Evolutionary conservation across 2,113 vertebrate genomes (phyloP).

Genomic region (Rostratula benghalensis): DNA sequence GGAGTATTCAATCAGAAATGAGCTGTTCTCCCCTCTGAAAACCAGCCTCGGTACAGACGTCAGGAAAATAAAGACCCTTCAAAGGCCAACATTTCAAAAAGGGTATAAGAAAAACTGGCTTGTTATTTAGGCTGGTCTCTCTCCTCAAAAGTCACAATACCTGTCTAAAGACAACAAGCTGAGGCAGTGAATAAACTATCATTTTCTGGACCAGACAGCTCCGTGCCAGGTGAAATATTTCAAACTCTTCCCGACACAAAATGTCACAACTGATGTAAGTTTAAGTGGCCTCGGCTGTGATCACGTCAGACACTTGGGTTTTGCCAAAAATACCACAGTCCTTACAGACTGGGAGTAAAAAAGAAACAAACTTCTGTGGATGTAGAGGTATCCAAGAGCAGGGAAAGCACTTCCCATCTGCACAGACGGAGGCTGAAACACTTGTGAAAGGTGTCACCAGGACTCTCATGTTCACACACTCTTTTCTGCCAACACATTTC

Average conservation of each 20-base stretch:
- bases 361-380: neutral
- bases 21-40: neutral
- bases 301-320: neutral
- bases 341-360: neutral
- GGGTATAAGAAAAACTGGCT: slow-evolving; percentile 48
- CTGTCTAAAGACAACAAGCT: slow-evolving; percentile 57
- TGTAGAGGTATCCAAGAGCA: neutral
- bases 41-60: neutral
- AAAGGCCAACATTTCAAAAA: slow-evolving; percentile 43
- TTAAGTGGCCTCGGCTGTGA: slow-evolving; percentile 44
- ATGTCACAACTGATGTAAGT: slow-evolving; percentile 62
- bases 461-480: neutral
- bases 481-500: neutral
- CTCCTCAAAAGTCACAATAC: slow-evolving; percentile 45
- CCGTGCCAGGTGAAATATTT: slow-evolving; percentile 63
- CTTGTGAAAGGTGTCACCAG: neutral
- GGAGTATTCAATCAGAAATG: neutral
- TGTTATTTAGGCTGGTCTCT: slow-evolving; percentile 53
- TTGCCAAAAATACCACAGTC: neutral
- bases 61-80: slow-evolving; percentile 47
- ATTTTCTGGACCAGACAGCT: slow-evolving; percentile 62
- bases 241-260: slow-evolving; percentile 52
- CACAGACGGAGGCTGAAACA: neutral
- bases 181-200: slow-evolving; percentile 66
- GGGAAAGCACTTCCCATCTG: neutral